phyloP scores from a whole-genome alignment of 2,113 vertebrate species.

The Mus musculus region GRCm39 chr7:121233501-121234000 shows the following conservation, averaged over 20 bases:
- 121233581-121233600: neutral
- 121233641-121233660: neutral
- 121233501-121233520: neutral
- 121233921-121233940: neutral
- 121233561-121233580: neutral
- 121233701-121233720: neutral
- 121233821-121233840: neutral
- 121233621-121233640: neutral
- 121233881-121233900: neutral
- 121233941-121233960: neutral
- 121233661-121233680: neutral
- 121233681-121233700: neutral
- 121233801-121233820: neutral
- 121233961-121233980: neutral
- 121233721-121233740: neutral
- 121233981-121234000: neutral
- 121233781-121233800: neutral
- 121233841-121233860: neutral
- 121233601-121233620: neutral
- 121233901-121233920: neutral
- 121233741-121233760: neutral
- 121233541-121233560: neutral
- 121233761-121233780: neutral
- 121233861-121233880: neutral
- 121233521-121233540: neutral